Conservation (phyloP, 1,140 invertebrate species). For the Bombus soroeensis region DNA sequence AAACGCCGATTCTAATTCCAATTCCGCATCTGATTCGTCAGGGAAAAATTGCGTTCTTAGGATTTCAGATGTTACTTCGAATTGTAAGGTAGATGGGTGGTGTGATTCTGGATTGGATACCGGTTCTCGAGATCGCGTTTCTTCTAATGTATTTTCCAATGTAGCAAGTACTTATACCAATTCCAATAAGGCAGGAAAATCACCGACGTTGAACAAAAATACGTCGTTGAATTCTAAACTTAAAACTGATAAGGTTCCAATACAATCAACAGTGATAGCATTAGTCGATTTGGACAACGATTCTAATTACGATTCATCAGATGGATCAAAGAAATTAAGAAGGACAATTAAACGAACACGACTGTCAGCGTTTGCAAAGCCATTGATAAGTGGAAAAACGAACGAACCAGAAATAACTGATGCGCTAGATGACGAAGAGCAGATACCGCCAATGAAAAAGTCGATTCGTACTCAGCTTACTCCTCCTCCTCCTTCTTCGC, state of each 20-base stretch:
- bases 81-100: slow-evolving; percentile 39
- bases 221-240: slow-evolving; percentile 14
- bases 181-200: slow-evolving; percentile 24
- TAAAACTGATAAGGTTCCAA: slow-evolving; percentile 23
- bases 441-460: slow-evolving; percentile 61
- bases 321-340: slow-evolving; percentile 13
- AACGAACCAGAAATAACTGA: slow-evolving; percentile 57
- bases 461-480: slow-evolving; percentile 54
- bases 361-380: slow-evolving; percentile 40
- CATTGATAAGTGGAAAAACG: slow-evolving; percentile 38
- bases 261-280: slow-evolving; percentile 37
- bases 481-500: slow-evolving; percentile 41
- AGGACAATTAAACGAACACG: slow-evolving; percentile 64
- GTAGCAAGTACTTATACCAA: slow-evolving; percentile 41
- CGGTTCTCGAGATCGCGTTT: not conserved
- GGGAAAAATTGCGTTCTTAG: slow-evolving; percentile 34
- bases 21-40: not conserved
- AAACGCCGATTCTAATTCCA: slow-evolving; percentile 15
- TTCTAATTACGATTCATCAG: slow-evolving; percentile 50
- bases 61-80: slow-evolving; percentile 33
- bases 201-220: not conserved
- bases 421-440: slow-evolving; percentile 66
- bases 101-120: slow-evolving; percentile 18
- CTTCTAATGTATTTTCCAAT: slow-evolving; percentile 15
- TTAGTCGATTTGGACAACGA: slow-evolving; percentile 67